Evolutionary conservation across 2,888 invertebrate species (phyloP).

Genomic region (Euclidia mi): DNA sequence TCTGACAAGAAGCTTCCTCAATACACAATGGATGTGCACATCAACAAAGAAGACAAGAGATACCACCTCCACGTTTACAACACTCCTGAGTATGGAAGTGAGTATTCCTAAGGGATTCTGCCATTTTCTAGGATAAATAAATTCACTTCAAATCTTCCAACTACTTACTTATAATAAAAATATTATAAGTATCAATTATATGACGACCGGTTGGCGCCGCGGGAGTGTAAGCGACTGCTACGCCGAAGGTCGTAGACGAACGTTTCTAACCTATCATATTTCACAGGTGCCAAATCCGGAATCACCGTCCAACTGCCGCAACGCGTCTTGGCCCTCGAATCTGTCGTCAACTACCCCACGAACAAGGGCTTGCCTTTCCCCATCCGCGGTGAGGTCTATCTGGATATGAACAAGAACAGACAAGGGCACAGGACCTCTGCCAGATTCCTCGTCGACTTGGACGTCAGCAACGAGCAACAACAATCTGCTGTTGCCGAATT

Average conservation of each 20-base stretch:
- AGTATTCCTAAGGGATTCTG: slow-evolving; percentile 52
- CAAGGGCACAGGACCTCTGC: slow-evolving; percentile 92
- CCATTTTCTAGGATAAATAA: background rate
- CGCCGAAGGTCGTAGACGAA: too few species aligned
- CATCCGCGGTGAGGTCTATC: slow-evolving; percentile 90
- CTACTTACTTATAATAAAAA: too few species aligned
- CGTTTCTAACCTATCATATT: slow-evolving; percentile 3
- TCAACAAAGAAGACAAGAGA: slow-evolving; percentile 92
- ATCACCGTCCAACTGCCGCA: slow-evolving; percentile 92
- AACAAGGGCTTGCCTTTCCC: slow-evolving; percentile 88
- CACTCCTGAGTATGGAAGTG: slow-evolving; percentile 91
- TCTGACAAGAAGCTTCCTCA: slow-evolving; percentile 90
- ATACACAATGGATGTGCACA: slow-evolving; percentile 93
- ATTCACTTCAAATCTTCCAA: too few species aligned
- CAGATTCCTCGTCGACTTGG: slow-evolving; percentile 87
- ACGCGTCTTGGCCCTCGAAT: slow-evolving; percentile 92
- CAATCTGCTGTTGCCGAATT: slow-evolving; percentile 88
- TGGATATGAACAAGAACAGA: slow-evolving; percentile 93
- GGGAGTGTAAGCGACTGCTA: too few species aligned
- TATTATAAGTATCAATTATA: too few species aligned
- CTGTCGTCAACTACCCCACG: slow-evolving; percentile 83
- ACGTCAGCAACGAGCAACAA: slow-evolving; percentile 79
- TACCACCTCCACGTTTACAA: slow-evolving; percentile 92
- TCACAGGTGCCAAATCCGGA: slow-evolving; percentile 80
- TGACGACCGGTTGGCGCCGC: too few species aligned